Evolutionary conservation across 2,113 vertebrate species (phyloP).

Genomic region (Carollia perspicillata): DNA sequence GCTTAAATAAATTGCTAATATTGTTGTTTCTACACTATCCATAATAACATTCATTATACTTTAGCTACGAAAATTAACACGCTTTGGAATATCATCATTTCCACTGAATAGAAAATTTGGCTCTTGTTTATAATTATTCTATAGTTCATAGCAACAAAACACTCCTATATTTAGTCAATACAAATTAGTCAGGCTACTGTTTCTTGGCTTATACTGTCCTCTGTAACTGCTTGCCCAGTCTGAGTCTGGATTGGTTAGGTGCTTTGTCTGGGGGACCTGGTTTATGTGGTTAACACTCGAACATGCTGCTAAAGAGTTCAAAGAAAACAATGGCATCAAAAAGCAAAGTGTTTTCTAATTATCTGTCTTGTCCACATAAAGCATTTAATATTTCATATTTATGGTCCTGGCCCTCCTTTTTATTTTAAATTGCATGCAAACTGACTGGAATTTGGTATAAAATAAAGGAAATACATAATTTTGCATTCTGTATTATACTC

Average conservation of each 20-base stretch:
- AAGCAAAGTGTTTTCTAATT: conserved; percentile 49
- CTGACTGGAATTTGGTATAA: not conserved
- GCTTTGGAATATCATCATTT: not conserved
- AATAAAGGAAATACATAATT: not conserved
- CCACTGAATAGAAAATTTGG: not conserved
- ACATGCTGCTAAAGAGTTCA: conserved; percentile 43
- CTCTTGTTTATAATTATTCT: not conserved
- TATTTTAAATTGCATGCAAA: conserved; percentile 35
- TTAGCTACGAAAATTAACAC: not conserved
- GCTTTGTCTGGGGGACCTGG: not conserved
- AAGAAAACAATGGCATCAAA: conserved; percentile 35
- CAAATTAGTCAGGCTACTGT: not conserved
- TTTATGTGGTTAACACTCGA: conserved; percentile 55
- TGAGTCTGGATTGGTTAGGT: not conserved
- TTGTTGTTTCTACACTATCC: not conserved
- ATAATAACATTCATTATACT: not conserved
- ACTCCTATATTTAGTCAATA: not conserved
- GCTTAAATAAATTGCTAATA: not conserved
- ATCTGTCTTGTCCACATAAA: not conserved
- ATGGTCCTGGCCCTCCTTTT: not conserved
- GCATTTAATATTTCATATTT: conserved; percentile 44
- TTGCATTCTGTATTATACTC: not conserved
- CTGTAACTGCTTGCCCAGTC: not conserved
- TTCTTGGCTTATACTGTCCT: not conserved
- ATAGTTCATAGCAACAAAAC: not conserved